Evolutionary conservation across 2,888 invertebrate species (phyloP), one percentile per base, ranked within the genome.

Genomic region (Harpalus rubripes): DNA sequence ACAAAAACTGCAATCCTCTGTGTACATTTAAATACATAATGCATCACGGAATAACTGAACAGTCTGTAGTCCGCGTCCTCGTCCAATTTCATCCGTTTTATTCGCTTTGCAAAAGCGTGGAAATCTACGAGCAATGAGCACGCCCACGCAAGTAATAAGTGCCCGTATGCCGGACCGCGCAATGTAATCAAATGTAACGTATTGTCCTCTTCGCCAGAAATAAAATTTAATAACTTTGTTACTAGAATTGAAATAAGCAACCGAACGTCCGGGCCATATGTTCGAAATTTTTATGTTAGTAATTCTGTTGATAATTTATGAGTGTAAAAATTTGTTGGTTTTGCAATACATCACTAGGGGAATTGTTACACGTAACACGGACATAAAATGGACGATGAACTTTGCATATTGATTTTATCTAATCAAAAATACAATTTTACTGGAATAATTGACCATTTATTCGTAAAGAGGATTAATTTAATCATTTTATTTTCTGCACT

Each of bases 201-300:
- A 81, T 61, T 81, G 22, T 81, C 39, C 12, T 39, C 63, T 63
- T 81, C 65, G 41, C 65, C 41, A 63, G 63, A 61, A 61, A 81
- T 63, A 63, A 81, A 81, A 81, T 81, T 81, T 81, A 81, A 81
- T 81, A 81, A 81, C 81, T 81, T 41, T 41, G 81, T 65, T 81
- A 44, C 61, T 81, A 12, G 39, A 32, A 61, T 61, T 81, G 59
- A 61, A 61, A 81, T 81, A 81, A 65, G 65, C 65, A 81, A 81
- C 41, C 18, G 16, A 39, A 39, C 18, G 59, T 80, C 41, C 15
- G 63, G n/a, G n/a, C 39, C 81, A 81, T 81, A 81, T 81, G 81
- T 52, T 52, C 44, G 10, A 52, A 32, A 52, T 52, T 52, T 52
- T 52, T 52, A 52, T 52, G 65, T 6, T 12, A 4, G 81, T 65